Conservation (phyloP, 2,797 vertebrate species). For the Hafferia zeledoni region DNA sequence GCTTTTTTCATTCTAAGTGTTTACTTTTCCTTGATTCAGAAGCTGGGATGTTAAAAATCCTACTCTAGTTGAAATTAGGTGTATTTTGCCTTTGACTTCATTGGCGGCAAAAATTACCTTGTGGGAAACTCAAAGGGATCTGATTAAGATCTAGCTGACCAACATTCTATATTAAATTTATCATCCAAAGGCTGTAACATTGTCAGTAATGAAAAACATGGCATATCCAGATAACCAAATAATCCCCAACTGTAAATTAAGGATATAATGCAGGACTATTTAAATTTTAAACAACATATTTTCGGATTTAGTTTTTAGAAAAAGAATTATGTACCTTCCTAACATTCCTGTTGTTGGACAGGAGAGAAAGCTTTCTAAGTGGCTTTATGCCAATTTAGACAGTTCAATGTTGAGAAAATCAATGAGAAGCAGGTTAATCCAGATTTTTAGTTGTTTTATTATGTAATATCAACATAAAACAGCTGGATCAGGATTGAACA, state of each 20-base stretch:
- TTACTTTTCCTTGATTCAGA: neutral
- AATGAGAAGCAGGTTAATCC: constrained; percentile 48
- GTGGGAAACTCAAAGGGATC: neutral
- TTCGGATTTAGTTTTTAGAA: neutral
- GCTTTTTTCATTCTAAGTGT: neutral
- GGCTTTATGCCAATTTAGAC: constrained; percentile 43
- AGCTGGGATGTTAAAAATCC: neutral
- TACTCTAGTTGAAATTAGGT: neutral
- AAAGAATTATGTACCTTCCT: neutral
- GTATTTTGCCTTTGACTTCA: neutral
- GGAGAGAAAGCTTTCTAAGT: constrained; percentile 5
- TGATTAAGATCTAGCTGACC: neutral
- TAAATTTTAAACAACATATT: neutral
- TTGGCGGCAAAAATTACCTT: neutral
- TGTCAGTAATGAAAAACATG: neutral
- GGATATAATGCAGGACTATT: neutral
- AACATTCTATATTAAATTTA: neutral
- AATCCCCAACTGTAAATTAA: neutral
- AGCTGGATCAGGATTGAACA: constrained; percentile 43
- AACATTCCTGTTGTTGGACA: neutral
- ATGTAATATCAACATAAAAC: constrained; percentile 55
- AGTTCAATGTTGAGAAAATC: neutral
- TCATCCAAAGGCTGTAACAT: neutral
- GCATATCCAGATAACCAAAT: neutral
- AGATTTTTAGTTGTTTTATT: constrained; percentile 35